Conservation (phyloP, 2,113 vertebrate genomes). For the Crypturellus undulatus region DNA sequence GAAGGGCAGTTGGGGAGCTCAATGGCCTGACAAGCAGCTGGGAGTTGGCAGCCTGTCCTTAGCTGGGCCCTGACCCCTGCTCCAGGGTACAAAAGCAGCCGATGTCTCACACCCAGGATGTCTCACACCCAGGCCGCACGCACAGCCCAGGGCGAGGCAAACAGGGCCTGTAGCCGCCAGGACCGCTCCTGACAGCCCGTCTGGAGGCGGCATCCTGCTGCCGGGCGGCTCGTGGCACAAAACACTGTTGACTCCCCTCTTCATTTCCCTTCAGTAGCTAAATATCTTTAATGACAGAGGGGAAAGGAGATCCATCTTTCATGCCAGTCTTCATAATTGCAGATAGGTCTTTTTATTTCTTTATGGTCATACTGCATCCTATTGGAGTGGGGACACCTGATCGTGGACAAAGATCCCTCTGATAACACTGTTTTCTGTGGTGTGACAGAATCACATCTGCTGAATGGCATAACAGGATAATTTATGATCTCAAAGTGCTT, state of each 20-base stretch:
- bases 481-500: conserved; percentile 5
- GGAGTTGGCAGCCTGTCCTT: not conserved
- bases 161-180: accelerated
- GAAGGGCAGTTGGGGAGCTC: not conserved
- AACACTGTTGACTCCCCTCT: not conserved
- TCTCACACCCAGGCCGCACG: not conserved
- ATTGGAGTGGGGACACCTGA: not conserved
- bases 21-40: not conserved
- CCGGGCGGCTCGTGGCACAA: not conserved
- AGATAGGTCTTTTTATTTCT: not conserved
- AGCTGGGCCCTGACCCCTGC: accelerated
- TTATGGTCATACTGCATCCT: not conserved
- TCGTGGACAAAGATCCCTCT: not conserved
- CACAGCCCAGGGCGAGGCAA: not conserved
- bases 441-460: not conserved
- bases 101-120: no score
- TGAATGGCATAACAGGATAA: not conserved
- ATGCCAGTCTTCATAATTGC: not conserved
- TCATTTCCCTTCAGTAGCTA: not conserved
- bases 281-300: not conserved
- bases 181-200: not conserved
- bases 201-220: not conserved
- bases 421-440: not conserved
- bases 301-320: not conserved
- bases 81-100: not conserved